Base-by-base conservation (phyloP, 2,113 vertebrate species). In the Chitala chitala region DNA sequence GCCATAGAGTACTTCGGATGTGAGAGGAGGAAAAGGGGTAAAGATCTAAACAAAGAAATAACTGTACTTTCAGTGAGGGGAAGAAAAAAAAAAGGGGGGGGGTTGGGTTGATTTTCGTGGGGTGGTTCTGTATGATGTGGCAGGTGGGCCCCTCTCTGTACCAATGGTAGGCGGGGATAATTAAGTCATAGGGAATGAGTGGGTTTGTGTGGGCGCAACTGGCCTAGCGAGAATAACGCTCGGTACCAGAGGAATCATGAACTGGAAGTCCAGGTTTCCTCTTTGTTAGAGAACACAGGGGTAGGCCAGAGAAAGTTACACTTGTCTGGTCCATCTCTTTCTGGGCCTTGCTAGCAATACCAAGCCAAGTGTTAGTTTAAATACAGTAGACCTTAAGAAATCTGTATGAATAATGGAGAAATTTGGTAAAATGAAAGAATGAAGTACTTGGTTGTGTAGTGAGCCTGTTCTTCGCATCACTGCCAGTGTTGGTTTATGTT, bases 71-170 rank as follows among this genome's bases (percentile, higher is more conserved):
- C 95, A 98, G 95, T 96, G 95, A 93, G 94, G 95, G 95, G 87
- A 88, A 89, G 92, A 94, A 95, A 96, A 89, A 88, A 89, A 92
- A n/a, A n/a, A n/a, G n/a, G n/a, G n/a, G n/a, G n/a, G n/a, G n/a
- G n/a, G n/a, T n/a, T n/a, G 94, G 98, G 91, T 94, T 98, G 96
- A 96, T 94, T 96, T 98, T 96, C 95, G 94, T 98, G 96, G 95
- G 95, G 93, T 95, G 98, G 96, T 96, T 94, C 93, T 93, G 93
- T 96, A 94, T 95, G 94, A 96, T 95, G 95, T 95, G 93, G 96
- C 93, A 93, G 96, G 96, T 93, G 94, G 93, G 93, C 94, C 95
- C 94, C 93, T 96, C 95, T 95, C 94, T 89, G 79, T 88, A 91
- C 93, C 93, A 93, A 94, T 94, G 95, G 94, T 93, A 90, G 93